Conservation (phyloP, 2,113 vertebrate species). For the Catharus bicknelli region DNA sequence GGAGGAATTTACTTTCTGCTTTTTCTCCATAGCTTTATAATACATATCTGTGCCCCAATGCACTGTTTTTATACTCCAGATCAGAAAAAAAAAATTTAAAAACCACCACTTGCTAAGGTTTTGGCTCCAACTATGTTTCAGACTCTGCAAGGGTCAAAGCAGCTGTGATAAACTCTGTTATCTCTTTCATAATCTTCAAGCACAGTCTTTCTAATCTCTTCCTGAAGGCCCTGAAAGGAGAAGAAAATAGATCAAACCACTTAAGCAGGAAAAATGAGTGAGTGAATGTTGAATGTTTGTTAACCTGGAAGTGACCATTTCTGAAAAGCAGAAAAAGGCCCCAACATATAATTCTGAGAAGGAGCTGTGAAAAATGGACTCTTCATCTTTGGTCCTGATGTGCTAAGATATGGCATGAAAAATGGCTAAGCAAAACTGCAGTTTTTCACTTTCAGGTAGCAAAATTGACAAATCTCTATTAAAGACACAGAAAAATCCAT, state of each 20-base stretch:
- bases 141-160: background rate
- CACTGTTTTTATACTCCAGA: background rate
- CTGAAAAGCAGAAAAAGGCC: background rate
- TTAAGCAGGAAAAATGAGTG: background rate
- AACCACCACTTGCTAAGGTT: background rate
- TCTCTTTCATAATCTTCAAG: background rate
- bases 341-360: background rate
- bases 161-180: background rate
- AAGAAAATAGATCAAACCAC: background rate
- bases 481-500: background rate
- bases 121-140: background rate
- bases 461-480: background rate
- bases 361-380: background rate
- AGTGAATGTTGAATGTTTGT: background rate
- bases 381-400: background rate
- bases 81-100: background rate
- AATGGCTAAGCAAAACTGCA: background rate
- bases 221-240: background rate
- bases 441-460: background rate
- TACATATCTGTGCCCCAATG: background rate
- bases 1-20: background rate
- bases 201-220: background rate
- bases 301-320: background rate
- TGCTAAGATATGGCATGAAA: background rate
- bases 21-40: background rate